Evolutionary conservation across 2,797 vertebrate genomes (phyloP), one percentile per base, ranked within the genome.

Genomic region (Sebastes vulpes): DNA sequence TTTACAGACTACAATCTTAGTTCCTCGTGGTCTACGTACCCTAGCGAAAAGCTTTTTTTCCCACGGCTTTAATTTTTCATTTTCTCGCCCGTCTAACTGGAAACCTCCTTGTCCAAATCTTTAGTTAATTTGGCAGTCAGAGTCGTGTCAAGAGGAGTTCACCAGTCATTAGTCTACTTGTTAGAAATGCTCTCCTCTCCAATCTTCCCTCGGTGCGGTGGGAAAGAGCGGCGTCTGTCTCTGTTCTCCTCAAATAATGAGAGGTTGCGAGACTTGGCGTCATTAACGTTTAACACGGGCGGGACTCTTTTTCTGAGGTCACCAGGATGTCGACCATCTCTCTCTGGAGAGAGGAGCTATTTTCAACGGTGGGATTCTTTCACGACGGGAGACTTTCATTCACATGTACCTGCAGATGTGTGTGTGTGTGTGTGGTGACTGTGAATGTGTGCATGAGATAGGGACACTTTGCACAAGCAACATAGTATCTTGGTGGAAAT

Each of bases 171-270:
- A 87, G 84, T 77, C 23, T 4, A 83, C 81, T 81, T 76, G 79
- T 79, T 81, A 81, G 72, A 81, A 31, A 73, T 42, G 46, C 10
- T 8, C 72, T 77, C 26, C 78, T 86, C 90, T 89, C 58, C 70
- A 75, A 68, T 83, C 71, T 69, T 75, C 75, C 59, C 78, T 74
- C 29, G 0, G 23, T 18, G 31, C 35, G 66, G 64, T 78, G 67
- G 67, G 75, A 80, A 82, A 78, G 52, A 73, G 73, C 57, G 29
- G 16, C 14, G 14, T 74, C 48, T 58, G 21, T 86, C 77, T 85
- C 58, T 84, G 80, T 66, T 78, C 70, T 65, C 29, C 60, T 75
- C 56, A 20, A 84, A 88, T 90, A 86, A 91, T 90, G 61, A 90
- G 79, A 83, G 79, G 84, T 87, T 85, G 65, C 57, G 84, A 79